Conservation (phyloP, 2,888 invertebrate species). For the Plutella xylostella region DNA sequence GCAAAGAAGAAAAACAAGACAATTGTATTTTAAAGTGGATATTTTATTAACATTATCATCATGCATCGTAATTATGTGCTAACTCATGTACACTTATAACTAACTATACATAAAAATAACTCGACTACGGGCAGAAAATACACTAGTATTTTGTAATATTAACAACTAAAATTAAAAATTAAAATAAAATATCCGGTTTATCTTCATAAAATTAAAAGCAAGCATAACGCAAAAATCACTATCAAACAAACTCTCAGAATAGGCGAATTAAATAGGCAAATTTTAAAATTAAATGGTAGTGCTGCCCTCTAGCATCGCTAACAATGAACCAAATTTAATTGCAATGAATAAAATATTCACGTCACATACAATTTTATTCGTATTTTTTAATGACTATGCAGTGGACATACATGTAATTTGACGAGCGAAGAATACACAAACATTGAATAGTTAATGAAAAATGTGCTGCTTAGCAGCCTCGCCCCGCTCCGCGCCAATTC, state of each 20-base stretch:
- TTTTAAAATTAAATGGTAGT: background rate
- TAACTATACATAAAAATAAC: constrained; percentile 71
- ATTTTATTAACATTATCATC: constrained; percentile 71
- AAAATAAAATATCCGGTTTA: constrained; percentile 53
- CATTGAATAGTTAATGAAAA: background rate
- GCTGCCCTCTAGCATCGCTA: background rate
- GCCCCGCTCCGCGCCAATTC: constrained; percentile 41
- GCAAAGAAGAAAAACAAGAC: constrained; percentile 33
- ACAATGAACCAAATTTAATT: no score
- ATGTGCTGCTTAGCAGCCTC: constrained; percentile 2
- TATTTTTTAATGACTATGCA: background rate
- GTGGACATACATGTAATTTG: constrained; percentile 3
- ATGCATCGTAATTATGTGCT: constrained; percentile 69
- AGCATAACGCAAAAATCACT: constrained; percentile 53
- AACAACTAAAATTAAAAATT: constrained; percentile 56
- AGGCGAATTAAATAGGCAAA: background rate
- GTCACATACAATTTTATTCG: no score
- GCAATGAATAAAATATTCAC: no score
- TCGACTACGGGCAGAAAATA: constrained; percentile 67
- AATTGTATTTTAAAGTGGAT: constrained; percentile 63
- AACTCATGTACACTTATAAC: constrained; percentile 69
- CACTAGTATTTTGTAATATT: constrained; percentile 61
- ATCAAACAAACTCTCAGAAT: constrained; percentile 65
- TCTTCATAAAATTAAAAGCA: constrained; percentile 58
- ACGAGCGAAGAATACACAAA: background rate